phyloP scores from a whole-genome alignment of 2,888 invertebrate species.

The Lypha dubia region DNA sequence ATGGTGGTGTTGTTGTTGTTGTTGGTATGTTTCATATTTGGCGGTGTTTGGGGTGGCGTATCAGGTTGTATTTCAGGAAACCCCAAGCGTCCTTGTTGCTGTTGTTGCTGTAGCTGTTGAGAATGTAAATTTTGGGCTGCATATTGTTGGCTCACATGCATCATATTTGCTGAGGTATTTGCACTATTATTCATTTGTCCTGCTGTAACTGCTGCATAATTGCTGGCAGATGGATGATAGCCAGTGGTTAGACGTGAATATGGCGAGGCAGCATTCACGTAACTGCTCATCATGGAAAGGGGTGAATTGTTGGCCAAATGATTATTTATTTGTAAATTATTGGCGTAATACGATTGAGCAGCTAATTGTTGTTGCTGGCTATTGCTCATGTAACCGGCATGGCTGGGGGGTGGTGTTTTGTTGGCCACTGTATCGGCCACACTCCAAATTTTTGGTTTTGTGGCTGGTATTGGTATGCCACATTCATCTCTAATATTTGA shows the following conservation, averaged over 20 bases:
- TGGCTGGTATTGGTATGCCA: slow-evolving; percentile 93
- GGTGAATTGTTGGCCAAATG: slow-evolving; percentile 81
- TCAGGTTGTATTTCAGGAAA: slow-evolving; percentile 94
- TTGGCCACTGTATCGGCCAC: slow-evolving; percentile 96
- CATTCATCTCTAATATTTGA: slow-evolving; percentile 88
- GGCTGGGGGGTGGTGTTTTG: slow-evolving; percentile 91
- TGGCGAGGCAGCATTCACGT: slow-evolving; percentile 84
- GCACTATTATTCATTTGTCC: slow-evolving; percentile 76
- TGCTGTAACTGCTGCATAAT: slow-evolving; percentile 60
- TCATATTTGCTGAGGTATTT: slow-evolving; percentile 81
- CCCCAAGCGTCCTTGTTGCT: slow-evolving; percentile 85
- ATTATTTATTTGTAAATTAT: slow-evolving; percentile 75
- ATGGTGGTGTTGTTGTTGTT: slow-evolving; percentile 30
- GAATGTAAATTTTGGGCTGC: slow-evolving; percentile 74
- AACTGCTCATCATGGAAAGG: slow-evolving; percentile 84
- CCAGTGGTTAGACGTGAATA: slow-evolving; percentile 84
- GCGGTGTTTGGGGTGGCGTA: slow-evolving; percentile 96
- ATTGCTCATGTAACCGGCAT: slow-evolving; percentile 77
- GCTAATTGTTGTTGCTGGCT: slow-evolving; percentile 73
- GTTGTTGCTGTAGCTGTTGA: slow-evolving; percentile 72
- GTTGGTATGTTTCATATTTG: slow-evolving; percentile 91
- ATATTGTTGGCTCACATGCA: slow-evolving; percentile 74
- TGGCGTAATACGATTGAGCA: slow-evolving; percentile 67
- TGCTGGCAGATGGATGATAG: slow-evolving; percentile 83
- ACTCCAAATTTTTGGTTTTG: slow-evolving; percentile 98